Conservation (phyloP, 2,113 vertebrate genomes). For the Cochlearius cochlearius region DNA sequence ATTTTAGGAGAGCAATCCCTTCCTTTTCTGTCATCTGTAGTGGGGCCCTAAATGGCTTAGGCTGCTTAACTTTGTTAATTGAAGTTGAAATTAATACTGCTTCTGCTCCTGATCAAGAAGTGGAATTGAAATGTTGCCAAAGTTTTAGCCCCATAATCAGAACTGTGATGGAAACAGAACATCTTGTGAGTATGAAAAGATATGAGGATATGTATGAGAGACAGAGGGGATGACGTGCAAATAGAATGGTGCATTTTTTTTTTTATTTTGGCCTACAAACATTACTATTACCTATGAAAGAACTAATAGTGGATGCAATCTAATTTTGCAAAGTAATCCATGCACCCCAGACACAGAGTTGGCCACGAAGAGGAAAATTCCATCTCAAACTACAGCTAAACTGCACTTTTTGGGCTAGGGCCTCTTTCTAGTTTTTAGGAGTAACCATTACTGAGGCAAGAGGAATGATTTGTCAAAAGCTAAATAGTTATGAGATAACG, state of each 20-base stretch:
- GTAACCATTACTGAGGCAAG: neutral
- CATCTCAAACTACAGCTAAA: accelerated
- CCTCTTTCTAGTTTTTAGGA: neutral
- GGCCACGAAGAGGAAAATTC: neutral
- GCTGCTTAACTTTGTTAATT: neutral
- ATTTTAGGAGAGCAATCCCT: neutral
- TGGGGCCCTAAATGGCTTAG: neutral
- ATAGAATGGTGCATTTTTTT: neutral
- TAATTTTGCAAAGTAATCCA: neutral
- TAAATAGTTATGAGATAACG: neutral
- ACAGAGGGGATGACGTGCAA: neutral
- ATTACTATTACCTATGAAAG: neutral
- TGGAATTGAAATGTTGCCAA: neutral
- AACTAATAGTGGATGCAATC: neutral
- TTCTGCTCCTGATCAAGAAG: neutral
- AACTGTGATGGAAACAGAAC: neutral
- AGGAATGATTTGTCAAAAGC: neutral
- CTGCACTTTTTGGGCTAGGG: neutral
- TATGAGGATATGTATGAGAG: accelerated
- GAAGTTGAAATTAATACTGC: neutral
- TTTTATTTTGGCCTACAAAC: neutral
- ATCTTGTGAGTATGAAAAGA: neutral
- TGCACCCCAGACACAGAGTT: neutral
- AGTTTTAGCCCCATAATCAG: neutral
- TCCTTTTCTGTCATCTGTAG: neutral